Conservation (phyloP, 2,888 invertebrate genomes). For the Polymixis flavicincta region DNA sequence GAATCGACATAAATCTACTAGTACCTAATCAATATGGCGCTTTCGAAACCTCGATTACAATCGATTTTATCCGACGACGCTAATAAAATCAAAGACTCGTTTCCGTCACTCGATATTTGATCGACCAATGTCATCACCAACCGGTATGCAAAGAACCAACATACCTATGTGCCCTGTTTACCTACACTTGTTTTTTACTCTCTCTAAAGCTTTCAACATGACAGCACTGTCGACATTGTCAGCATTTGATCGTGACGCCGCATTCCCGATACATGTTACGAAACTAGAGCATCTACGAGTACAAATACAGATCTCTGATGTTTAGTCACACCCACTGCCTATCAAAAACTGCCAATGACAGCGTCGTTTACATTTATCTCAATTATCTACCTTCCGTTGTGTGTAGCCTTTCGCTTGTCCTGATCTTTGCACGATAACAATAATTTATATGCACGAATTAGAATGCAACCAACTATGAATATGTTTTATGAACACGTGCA, state of each 20-base stretch:
- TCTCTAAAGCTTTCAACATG: conserved; percentile 69
- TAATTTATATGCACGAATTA: conserved; percentile 52
- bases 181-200: conserved; percentile 51
- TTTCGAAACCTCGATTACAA: conserved; percentile 52
- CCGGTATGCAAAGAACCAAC: conserved; percentile 40
- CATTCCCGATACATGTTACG: conserved; percentile 70
- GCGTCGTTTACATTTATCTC: conserved; percentile 59
- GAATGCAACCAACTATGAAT: conserved; percentile 38
- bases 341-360: conserved; percentile 72
- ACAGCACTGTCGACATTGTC: conserved; percentile 58
- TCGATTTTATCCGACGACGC: conserved; percentile 44
- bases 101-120: conserved; percentile 31
- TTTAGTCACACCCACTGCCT: conserved; percentile 75
- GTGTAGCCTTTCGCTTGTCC: conserved; percentile 56
- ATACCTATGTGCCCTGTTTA: conserved; percentile 34
- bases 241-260: conserved; percentile 62
- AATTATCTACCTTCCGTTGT: conserved; percentile 64
- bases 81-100: conserved; percentile 51
- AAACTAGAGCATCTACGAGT: conserved; percentile 70
- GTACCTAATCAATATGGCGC: not conserved
- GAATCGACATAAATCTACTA: not conserved
- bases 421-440: conserved; percentile 53
- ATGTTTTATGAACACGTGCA: conserved; percentile 38
- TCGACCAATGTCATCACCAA: conserved; percentile 49
- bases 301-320: conserved; percentile 67